Conservation (phyloP, 2,888 invertebrate species). For the Oscheius sp. region DNA sequence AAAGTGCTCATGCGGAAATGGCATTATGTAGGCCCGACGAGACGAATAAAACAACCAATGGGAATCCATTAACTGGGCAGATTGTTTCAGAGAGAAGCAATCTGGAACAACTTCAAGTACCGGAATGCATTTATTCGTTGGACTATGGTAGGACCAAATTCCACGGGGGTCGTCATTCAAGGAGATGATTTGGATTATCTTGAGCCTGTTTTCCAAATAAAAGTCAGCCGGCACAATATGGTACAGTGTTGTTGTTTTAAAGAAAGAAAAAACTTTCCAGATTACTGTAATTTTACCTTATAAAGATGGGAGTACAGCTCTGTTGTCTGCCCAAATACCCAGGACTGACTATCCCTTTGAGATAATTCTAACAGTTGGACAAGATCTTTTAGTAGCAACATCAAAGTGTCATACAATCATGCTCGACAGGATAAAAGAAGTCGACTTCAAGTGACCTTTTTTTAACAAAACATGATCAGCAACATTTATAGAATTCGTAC, state of each 20-base stretch:
- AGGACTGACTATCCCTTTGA: conserved; percentile 8
- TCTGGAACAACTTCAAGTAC: conserved; percentile 32
- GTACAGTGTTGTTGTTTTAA: not conserved
- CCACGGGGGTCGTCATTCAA: conserved; percentile 8
- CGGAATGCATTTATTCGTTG: conserved; percentile 25
- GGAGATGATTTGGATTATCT: conserved; percentile 11
- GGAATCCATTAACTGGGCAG: conserved; percentile 19
- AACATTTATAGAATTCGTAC: not conserved
- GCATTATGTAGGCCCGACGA: conserved; percentile 27
- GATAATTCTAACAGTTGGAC: conserved; percentile 11
- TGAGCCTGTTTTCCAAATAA: conserved; percentile 4
- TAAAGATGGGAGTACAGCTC: not conserved
- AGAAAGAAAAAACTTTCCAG: not conserved
- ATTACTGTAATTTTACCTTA: conserved; percentile 11
- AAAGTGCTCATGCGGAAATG: conserved; percentile 18
- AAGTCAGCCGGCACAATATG: conserved; percentile 12
- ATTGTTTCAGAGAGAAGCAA: conserved; percentile 31
- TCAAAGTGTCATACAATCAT: conserved; percentile 15
- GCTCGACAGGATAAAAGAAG: conserved; percentile 1
- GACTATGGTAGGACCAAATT: conserved; percentile 2
- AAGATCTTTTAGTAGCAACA: conserved; percentile 8
- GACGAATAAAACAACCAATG: conserved; percentile 29
- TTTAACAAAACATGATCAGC: not conserved
- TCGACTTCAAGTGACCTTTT: conserved; percentile 22
- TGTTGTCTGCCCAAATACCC: conserved; percentile 4